Percentiles rank a stretch among this genome's conserved stretches.
These are phyloP conservation scores for Cheilosia urbana DNA, from an alignment of 2,888 invertebrate species.

Conservation along the genomic window DNA sequence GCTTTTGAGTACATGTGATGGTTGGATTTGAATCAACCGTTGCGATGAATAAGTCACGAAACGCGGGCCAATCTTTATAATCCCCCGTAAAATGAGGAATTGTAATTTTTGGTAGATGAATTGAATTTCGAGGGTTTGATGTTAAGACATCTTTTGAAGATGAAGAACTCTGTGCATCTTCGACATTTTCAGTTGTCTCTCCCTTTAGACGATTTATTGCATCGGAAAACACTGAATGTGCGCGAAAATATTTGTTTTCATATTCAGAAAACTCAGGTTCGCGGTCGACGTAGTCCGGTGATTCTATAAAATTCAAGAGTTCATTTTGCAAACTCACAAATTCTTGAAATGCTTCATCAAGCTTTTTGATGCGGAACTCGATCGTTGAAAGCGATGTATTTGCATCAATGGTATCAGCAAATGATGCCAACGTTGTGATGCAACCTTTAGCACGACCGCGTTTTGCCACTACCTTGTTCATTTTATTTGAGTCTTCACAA, in stretches of 20 bases:
- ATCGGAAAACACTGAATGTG: conserved; percentile 7
- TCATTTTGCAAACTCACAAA: conserved; percentile 3
- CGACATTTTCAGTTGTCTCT: neutral
- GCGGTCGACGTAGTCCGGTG: neutral
- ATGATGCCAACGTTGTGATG: conserved; percentile 17
- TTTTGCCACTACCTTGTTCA: conserved; percentile 19
- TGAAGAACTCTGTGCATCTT: neutral
- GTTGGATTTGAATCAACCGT: neutral
- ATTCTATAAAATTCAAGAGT: conserved; percentile 4
- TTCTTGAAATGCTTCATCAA: conserved; percentile 10
- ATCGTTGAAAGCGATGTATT: neutral
- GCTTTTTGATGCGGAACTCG: conserved; percentile 12
- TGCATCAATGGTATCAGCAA: conserved; percentile 1
- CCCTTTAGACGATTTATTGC: neutral
- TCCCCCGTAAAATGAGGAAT: neutral
- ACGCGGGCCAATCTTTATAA: neutral
- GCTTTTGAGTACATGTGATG: neutral
- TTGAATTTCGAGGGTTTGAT: neutral
- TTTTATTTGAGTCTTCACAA: neutral
- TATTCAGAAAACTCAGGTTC: conserved; percentile 37
- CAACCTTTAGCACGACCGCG: conserved; percentile 15
- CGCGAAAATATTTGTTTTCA: conserved; percentile 39
- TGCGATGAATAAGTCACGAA: neutral
- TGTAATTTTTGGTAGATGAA: neutral
- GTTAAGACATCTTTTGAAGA: neutral